phyloP scores from a whole-genome alignment of 1,140 invertebrate species.

The Brachionus manjavacas region DNA sequence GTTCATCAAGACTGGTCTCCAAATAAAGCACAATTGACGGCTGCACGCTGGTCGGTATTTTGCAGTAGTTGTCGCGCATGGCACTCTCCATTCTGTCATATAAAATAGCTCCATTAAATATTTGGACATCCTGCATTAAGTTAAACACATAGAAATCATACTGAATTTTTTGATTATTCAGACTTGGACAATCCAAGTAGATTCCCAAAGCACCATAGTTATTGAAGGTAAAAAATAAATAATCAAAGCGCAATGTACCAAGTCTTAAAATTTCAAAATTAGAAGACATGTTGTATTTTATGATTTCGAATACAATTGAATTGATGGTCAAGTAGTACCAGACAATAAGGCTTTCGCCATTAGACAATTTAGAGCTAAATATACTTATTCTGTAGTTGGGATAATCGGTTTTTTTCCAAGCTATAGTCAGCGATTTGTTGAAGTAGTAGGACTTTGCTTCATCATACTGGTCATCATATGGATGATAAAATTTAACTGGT shows the following conservation, averaged over 20 bases:
- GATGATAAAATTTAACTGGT: not conserved
- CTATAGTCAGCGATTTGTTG: not conserved
- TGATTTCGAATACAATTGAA: constrained; percentile 10
- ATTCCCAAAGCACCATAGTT: not conserved
- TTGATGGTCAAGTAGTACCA: constrained; percentile 24
- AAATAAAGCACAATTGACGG: constrained; percentile 12
- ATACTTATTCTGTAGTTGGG: not conserved
- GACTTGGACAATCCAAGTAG: constrained; percentile 15
- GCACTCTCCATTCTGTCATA: not conserved
- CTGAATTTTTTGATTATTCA: not conserved
- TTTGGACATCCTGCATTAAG: not conserved
- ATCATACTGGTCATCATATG: not conserved
- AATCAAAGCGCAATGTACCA: not conserved
- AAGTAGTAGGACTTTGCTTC: not conserved
- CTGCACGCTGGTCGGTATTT: not conserved
- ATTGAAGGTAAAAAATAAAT: constrained; percentile 3
- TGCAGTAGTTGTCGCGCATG: not conserved
- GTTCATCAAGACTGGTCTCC: not conserved
- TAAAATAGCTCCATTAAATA: not conserved
- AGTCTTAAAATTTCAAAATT: constrained; percentile 7
- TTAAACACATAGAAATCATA: not conserved
- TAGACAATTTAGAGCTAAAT: not conserved
- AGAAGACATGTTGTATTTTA: not conserved
- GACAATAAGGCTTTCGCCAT: not conserved
- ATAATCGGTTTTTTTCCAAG: not conserved